phyloP scores from a whole-genome alignment of 2,888 invertebrate genomes.

The Diogma glabrata region DNA sequence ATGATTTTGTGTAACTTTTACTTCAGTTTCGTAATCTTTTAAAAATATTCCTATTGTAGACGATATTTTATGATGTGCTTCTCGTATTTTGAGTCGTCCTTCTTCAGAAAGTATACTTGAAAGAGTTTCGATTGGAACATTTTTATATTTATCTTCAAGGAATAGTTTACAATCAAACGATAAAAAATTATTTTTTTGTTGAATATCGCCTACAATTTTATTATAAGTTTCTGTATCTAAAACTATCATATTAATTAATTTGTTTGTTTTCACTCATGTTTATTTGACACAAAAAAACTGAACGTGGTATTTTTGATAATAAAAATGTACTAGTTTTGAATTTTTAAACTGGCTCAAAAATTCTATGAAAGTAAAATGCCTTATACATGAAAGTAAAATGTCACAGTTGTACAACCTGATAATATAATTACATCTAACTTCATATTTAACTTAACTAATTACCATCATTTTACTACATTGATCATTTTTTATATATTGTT shows the following conservation, averaged over 20 bases:
- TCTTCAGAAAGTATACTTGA: slow-evolving; percentile 1
- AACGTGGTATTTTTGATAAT: no score
- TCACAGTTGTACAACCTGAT: no score
- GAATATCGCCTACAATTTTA: slow-evolving; percentile 21
- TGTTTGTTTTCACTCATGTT: no score
- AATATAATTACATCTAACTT: no score
- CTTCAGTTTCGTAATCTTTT: background rate
- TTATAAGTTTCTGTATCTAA: slow-evolving; percentile 23
- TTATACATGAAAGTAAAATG: no score
- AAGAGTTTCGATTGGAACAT: background rate
- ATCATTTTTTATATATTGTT: no score
- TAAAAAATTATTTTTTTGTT: background rate
- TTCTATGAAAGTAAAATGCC: no score
- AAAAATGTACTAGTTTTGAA: no score
- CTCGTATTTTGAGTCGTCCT: background rate
- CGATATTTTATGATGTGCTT: background rate
- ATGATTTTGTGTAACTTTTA: background rate
- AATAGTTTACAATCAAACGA: background rate
- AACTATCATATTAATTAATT: slow-evolving; percentile 16
- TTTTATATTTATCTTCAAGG: background rate
- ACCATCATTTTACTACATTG: no score
- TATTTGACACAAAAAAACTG: no score
- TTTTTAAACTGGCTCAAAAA: no score
- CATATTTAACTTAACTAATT: no score
- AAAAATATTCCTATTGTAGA: background rate